Conservation (phyloP, 2,888 invertebrate species). For the Drosophila mimica region DNA sequence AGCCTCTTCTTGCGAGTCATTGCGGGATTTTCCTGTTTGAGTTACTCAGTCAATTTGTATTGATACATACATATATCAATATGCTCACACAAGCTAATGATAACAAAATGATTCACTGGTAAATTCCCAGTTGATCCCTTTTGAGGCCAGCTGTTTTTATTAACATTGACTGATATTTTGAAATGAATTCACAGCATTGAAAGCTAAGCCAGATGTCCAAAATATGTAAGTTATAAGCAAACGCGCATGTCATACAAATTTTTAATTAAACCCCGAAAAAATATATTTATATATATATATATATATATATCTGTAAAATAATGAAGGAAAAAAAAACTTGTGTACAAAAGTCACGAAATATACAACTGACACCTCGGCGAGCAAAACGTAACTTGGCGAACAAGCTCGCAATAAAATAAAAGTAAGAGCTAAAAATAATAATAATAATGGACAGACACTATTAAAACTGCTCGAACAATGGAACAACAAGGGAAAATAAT, state of each 20-base stretch:
- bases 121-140: conserved; percentile 6
- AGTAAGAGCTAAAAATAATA: conserved; percentile 30
- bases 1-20: conserved; percentile 1
- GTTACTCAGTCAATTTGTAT: not conserved
- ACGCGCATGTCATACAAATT: conserved; percentile 59
- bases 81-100: conserved; percentile 5
- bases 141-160: conserved; percentile 31
- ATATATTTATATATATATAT: too few species aligned
- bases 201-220: conserved; percentile 17
- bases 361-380: conserved; percentile 33
- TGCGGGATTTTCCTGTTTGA: too few species aligned
- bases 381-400: conserved; percentile 18
- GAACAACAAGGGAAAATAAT: conserved; percentile 2
- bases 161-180: conserved; percentile 31
- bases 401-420: conserved; percentile 18
- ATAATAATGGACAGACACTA: conserved; percentile 34
- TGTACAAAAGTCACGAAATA: conserved; percentile 51
- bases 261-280: conserved; percentile 23
- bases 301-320: not conserved
- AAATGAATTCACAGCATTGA: conserved; percentile 32
- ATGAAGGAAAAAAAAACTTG: conserved; percentile 7
- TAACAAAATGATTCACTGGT: conserved; percentile 39
- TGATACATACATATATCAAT: too few species aligned
- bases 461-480: conserved; percentile 22
- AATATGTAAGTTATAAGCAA: conserved; percentile 28